Conservation (phyloP, 2,888 invertebrate species). For the Tetropium fuscum region DNA sequence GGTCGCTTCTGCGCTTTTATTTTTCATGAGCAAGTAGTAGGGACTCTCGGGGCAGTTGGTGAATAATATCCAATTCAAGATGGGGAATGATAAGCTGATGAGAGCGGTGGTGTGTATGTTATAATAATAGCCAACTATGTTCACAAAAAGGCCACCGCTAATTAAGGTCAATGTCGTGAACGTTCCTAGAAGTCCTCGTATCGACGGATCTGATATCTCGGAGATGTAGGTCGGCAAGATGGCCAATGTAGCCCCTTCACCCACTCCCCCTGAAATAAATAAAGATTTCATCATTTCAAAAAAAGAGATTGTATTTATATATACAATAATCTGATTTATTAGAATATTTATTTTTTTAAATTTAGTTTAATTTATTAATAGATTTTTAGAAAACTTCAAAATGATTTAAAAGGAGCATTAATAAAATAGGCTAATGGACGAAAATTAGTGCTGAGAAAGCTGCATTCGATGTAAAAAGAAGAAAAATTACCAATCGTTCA, state of each 20-base stretch:
- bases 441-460: too few species aligned
- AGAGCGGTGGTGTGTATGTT: constrained; percentile 42
- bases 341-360: too few species aligned
- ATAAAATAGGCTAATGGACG: too few species aligned
- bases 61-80: constrained; percentile 50
- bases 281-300: too few species aligned
- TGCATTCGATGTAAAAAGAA: too few species aligned
- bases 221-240: constrained; percentile 52
- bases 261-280: constrained; percentile 46
- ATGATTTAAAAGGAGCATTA: too few species aligned
- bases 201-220: constrained; percentile 50
- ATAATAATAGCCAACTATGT: constrained; percentile 52
- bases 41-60: constrained; percentile 59
- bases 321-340: too few species aligned
- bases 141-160: constrained; percentile 36
- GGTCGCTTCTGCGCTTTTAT: constrained; percentile 45
- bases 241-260: constrained; percentile 49
- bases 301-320: too few species aligned
- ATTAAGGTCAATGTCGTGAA: not conserved
- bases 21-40: constrained; percentile 55
- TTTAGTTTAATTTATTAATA: too few species aligned
- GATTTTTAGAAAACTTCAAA: too few species aligned
- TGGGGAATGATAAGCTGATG: constrained; percentile 45
- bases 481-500: too few species aligned
- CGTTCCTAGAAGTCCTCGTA: constrained; percentile 46